These are phyloP conservation scores for Drosophila punjabiensis DNA, from an alignment of 1,140 invertebrate genomes.

Conservation along the genomic window DNA sequence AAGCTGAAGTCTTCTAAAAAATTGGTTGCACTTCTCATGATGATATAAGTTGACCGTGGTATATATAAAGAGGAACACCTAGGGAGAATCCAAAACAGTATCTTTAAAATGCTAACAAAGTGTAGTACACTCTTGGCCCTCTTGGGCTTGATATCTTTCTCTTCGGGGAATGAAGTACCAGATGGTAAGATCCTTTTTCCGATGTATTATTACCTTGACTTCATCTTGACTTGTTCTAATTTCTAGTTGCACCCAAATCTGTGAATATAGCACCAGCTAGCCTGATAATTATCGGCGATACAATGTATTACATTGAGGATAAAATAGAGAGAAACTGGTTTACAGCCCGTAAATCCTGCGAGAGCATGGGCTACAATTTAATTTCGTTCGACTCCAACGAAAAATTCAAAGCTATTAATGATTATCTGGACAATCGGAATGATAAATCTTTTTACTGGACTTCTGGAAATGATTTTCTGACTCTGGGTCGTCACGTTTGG, in stretches of 20 bases:
- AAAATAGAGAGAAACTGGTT: neutral
- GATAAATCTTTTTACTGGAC: neutral
- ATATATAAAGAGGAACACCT: neutral
- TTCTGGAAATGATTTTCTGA: neutral
- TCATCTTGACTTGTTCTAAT: neutral
- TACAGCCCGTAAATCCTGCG: neutral
- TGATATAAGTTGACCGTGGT: too few species aligned
- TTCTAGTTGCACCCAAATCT: neutral
- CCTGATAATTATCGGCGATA: neutral
- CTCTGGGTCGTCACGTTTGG: neutral
- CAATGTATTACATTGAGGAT: constrained; percentile 1
- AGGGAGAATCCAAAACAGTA: neutral
- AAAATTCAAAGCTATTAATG: neutral
- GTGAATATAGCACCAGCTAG: neutral
- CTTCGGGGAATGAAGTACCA: neutral
- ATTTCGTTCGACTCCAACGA: neutral
- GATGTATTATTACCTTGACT: neutral
- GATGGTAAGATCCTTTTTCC: neutral
- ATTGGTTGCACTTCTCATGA: too few species aligned
- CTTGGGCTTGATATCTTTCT: neutral
- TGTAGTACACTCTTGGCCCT: neutral
- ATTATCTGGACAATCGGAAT: neutral
- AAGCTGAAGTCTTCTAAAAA: too few species aligned
- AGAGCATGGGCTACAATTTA: neutral
- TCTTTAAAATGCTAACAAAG: neutral